Conservation (phyloP, 2,797 vertebrate genomes). For the Atherinosoma microstoma region DNA sequence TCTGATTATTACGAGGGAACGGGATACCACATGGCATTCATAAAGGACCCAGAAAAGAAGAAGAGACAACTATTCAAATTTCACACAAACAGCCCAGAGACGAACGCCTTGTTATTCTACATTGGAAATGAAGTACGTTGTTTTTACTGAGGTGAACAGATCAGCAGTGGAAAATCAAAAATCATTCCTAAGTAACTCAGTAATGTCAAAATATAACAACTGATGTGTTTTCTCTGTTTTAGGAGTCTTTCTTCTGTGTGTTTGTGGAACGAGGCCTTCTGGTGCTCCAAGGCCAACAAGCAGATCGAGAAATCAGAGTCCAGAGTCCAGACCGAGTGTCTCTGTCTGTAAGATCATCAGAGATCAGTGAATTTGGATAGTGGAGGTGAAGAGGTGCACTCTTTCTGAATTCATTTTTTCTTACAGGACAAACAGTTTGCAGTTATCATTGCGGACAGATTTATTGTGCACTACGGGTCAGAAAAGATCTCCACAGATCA, state of each 20-base stretch:
- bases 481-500: slow-evolving; percentile 28
- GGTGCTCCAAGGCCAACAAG: slow-evolving; percentile 52
- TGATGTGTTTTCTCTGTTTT: slow-evolving; percentile 7
- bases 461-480: slow-evolving; percentile 23
- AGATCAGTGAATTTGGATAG: neutral
- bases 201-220: neutral
- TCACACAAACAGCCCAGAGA: slow-evolving; percentile 56
- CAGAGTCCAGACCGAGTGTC: slow-evolving; percentile 56
- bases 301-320: slow-evolving; percentile 20
- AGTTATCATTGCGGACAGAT: neutral
- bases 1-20: slow-evolving; percentile 74
- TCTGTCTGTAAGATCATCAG: slow-evolving; percentile 61
- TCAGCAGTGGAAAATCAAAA: neutral
- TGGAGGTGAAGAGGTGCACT: neutral
- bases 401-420: neutral
- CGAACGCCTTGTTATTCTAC: slow-evolving; percentile 68
- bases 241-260: slow-evolving; percentile 64
- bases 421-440: slow-evolving; percentile 36
- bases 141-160: neutral
- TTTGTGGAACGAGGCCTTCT: slow-evolving; percentile 63
- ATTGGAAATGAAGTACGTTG: slow-evolving; percentile 66
- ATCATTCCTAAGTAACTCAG: too few species aligned
- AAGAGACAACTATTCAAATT: slow-evolving; percentile 50
- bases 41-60: slow-evolving; percentile 16
- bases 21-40: slow-evolving; percentile 61